Base-by-base conservation (phyloP, 2,888 invertebrate species). In the Fragum sueziense region DNA sequence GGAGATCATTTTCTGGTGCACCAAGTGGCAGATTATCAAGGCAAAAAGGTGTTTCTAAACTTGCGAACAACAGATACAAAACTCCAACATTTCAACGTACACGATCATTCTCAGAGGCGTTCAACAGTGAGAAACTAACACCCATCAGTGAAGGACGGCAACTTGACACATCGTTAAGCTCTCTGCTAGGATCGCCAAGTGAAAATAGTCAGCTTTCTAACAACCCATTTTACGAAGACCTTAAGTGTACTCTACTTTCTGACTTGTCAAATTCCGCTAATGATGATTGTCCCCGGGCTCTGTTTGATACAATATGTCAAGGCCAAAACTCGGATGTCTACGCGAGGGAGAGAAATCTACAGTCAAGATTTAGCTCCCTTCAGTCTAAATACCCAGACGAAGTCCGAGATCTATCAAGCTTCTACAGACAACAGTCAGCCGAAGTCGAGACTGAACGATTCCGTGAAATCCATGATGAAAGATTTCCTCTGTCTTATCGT, bases 371-470 rank as follows among this genome's bases (percentile, higher is more conserved):
- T 34, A 76, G 70, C 22, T 47, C 70, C 11, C 69, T 87, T 4
- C 80, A 80, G 65, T 47, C 59, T 17, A 51, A 61, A 41, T 84
- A 84, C 61, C 85, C 85, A 9, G 74, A 82, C 4, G 80, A 88
- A 65, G 79, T 87, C 1, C 61, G 82, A 17, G 72, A 88, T 47
- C 61, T 87, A 22, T 82, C 84, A 0, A 70, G 70, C 14, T 85
- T 86, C 62, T 85, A 84, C 68, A 78, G 75, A 20, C 79, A 79
- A 65, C 88, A 87, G 57, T 85, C 85, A 9, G 83, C 87, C 1
- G 68, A 81, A 31, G 74, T 86, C n/a, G 85, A 88, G 72, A 83
- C 83, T 0, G 85, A 86, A 52, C 68, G 85, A 61, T 81, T 84
- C 67, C 73, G 77, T 61, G 79, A 78, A 76, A 79, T 88, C 67